Base-by-base conservation (phyloP, 2,888 invertebrate species). In the Rhodophaea formosa region DNA sequence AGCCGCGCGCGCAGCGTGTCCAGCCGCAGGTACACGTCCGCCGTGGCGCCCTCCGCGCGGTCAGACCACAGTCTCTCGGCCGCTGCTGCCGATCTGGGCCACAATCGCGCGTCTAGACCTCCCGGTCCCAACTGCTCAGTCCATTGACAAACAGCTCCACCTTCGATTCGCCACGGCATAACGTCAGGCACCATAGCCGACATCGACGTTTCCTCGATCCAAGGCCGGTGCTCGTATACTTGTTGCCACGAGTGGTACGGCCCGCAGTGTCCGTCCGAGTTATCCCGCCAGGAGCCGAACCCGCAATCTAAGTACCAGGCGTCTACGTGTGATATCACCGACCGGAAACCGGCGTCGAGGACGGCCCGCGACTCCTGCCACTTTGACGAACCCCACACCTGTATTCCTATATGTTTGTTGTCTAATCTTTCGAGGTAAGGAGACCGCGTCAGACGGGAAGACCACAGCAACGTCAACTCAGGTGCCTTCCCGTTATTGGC, bases 261-360 rank as follows among this genome's bases (percentile, higher is more conserved):
- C 16, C 96, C 96, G 79, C 97, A 97, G 69, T 97, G 96, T 0
- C 96, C 96, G 68, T 96, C 96, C 1, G 96, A 96, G 30, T 94
- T 94, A 74, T 96, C 95, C 23, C 96, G 92, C 97, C 97, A 97
- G 64, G 94, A 94, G 0, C 96, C 96, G 79, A 96, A 96, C 0
- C 97, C 97, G 77, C 97, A 97, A 80, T 97, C 97, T 66, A 97
- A 91, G 84, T 97, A 97, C 96, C 96, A 96, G 5, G 96, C 96
- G 79, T 97, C 97, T 57, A 96, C 96, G 83, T 97, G 97, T 14
- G 96, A 96, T 59, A 97, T 84, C 58, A 97, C 94, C 54, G 96
- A 91, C 58, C 94, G 93, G 83, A 94, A 97, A 2, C 96, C 97
- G 58, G 95, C 95, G 66, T 95, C 93, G 23, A 97, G 84, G 5